Evolutionary conservation across 1,140 invertebrate species (phyloP).

Genomic region (Kradibia gibbosae): DNA sequence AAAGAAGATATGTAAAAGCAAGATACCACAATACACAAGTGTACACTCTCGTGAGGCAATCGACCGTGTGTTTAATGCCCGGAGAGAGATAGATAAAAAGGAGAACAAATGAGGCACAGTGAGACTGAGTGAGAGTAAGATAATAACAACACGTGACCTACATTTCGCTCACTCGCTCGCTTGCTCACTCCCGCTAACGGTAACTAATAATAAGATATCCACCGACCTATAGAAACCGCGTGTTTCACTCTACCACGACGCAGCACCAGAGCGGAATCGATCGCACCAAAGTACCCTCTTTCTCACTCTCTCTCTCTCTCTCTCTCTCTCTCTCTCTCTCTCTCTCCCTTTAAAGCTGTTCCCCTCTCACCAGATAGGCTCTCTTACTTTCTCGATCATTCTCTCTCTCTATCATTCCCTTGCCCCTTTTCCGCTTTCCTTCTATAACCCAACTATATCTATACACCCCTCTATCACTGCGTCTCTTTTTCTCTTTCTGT

Average conservation of each 20-base stretch:
- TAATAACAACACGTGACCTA: slow-evolving; percentile 47
- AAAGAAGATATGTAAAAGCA: not conserved
- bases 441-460: too few species aligned
- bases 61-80: not conserved
- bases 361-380: too few species aligned
- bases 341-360: too few species aligned
- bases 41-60: not conserved
- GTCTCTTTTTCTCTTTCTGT: not conserved
- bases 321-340: not conserved
- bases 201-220: slow-evolving; percentile 55
- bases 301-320: not conserved
- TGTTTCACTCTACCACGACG: slow-evolving; percentile 6
- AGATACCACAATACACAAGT: not conserved
- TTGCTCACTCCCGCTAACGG: slow-evolving; percentile 22
- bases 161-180: slow-evolving; percentile 26
- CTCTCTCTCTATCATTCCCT: too few species aligned
- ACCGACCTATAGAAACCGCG: slow-evolving; percentile 19
- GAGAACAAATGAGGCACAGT: not conserved
- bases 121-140: not conserved
- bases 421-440: too few species aligned
- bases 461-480: too few species aligned
- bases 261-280: slow-evolving; percentile 49
- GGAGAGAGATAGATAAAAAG: not conserved
- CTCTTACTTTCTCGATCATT: too few species aligned
- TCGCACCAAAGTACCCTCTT: slow-evolving; percentile 21